A percentile compares a stretch with the other conserved stretches of the same genome.
Conservation (phyloP, 2,797 vertebrate species). For the Neosalanx taihuensis region DNA sequence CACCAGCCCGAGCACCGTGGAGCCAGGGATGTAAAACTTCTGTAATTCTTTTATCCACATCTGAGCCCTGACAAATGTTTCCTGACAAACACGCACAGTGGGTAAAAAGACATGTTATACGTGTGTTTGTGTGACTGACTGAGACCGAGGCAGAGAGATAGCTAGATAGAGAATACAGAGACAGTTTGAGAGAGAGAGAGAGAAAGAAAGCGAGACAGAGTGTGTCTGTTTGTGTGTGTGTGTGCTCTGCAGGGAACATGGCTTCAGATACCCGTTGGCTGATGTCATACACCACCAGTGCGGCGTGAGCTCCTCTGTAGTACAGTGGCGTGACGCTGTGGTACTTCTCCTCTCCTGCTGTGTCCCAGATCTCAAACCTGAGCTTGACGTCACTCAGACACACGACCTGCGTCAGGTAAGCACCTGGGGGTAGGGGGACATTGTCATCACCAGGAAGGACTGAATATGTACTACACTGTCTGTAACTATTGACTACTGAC, state of each 20-base stretch:
- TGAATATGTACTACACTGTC: not conserved
- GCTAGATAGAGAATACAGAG: not conserved
- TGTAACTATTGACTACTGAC: no score
- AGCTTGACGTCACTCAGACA: slow-evolving; percentile 43
- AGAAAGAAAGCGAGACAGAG: no score
- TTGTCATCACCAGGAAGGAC: not conserved
- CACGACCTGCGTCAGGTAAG: slow-evolving; percentile 72
- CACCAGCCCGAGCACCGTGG: slow-evolving; percentile 73
- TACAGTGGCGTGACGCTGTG: slow-evolving; percentile 81
- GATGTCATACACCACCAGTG: slow-evolving; percentile 78
- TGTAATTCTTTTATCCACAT: slow-evolving; percentile 78
- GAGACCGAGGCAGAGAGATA: not conserved
- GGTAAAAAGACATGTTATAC: not conserved
- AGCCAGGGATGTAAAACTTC: slow-evolving; percentile 56
- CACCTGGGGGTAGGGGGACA: slow-evolving; percentile 56
- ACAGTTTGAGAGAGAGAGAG: no score
- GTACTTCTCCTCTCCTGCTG: slow-evolving; percentile 82
- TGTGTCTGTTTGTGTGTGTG: not conserved
- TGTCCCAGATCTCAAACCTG: slow-evolving; percentile 84
- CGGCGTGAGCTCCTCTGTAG: slow-evolving; percentile 73
- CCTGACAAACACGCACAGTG: slow-evolving; percentile 48
- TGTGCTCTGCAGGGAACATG: not conserved
- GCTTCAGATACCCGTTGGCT: slow-evolving; percentile 63
- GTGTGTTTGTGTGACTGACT: not conserved
- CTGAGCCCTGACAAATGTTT: slow-evolving; percentile 71